These are phyloP conservation scores for Aelia acuminata DNA, from an alignment of 2,888 invertebrate genomes.

Conservation along the genomic window DNA sequence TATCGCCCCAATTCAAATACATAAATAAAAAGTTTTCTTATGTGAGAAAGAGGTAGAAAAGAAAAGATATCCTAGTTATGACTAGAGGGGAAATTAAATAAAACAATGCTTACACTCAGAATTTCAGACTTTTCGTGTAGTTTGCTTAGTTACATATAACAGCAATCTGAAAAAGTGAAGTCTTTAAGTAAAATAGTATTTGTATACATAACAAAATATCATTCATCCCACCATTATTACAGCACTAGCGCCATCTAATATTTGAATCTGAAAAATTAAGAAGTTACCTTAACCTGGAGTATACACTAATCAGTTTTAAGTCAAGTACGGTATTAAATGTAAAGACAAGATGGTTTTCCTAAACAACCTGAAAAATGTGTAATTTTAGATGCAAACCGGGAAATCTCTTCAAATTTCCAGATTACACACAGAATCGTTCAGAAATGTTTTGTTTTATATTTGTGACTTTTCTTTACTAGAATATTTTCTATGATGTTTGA, in stretches of 20 bases:
- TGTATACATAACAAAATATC: no score
- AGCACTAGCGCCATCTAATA: slow-evolving; percentile 19
- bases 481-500: not conserved
- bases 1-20: no score
- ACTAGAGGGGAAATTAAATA: no score
- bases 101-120: no score
- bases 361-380: not conserved
- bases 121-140: no score
- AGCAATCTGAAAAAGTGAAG: no score
- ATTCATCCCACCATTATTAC: not conserved
- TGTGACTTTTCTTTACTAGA: not conserved
- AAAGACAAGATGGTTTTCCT: not conserved
- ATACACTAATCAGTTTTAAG: not conserved
- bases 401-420: not conserved
- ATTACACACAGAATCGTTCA: not conserved
- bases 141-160: no score
- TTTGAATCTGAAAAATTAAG: slow-evolving; percentile 1
- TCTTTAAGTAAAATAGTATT: no score
- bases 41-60: no score
- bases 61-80: no score
- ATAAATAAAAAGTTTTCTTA: no score
- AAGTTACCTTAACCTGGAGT: not conserved
- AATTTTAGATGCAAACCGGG: not conserved
- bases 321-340: not conserved
- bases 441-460: not conserved